These are phyloP conservation scores for Embiotoca jacksoni DNA, from an alignment of 2,113 vertebrate species.

Conservation along the genomic window DNA sequence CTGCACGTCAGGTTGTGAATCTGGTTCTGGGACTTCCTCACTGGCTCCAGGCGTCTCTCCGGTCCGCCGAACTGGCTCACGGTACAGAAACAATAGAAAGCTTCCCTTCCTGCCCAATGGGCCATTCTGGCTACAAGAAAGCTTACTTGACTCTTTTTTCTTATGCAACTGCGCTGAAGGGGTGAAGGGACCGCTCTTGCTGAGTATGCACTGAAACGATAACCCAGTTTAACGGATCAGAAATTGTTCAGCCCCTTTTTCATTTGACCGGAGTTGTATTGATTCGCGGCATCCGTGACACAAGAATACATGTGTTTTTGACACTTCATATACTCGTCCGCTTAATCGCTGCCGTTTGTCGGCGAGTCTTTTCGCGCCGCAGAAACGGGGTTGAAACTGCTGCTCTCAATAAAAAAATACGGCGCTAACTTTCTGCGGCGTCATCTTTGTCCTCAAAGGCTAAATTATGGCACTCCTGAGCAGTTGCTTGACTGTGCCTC, in stretches of 20 bases:
- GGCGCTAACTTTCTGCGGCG: constrained; percentile 15
- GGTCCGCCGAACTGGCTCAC: constrained; percentile 36
- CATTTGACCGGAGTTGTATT: not conserved
- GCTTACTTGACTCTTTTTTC: constrained; percentile 62
- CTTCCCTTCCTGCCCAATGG: constrained; percentile 23
- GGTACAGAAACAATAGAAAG: constrained; percentile 49
- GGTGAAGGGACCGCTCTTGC: constrained; percentile 30
- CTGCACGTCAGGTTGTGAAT: constrained; percentile 55
- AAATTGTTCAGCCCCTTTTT: constrained; percentile 24
- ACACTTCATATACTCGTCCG: not conserved
- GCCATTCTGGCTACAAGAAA: constrained; percentile 47
- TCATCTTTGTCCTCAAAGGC: constrained; percentile 31
- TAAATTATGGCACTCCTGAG: constrained; percentile 21
- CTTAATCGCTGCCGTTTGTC: not conserved
- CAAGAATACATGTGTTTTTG: constrained; percentile 5
- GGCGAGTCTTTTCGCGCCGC: no score
- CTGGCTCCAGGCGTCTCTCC: constrained; percentile 7
- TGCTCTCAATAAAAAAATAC: constrained; percentile 20
- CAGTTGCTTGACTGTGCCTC: constrained; percentile 15
- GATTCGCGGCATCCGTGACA: constrained; percentile 5
- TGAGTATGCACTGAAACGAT: constrained; percentile 47
- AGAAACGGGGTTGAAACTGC: not conserved
- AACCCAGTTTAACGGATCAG: constrained; percentile 25
- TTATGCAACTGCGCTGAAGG: constrained; percentile 28
- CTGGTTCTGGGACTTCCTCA: constrained; percentile 39